These are phyloP conservation scores for Callosobruchus maculatus DNA, from an alignment of 2,888 invertebrate genomes.

Conservation along the genomic window DNA sequence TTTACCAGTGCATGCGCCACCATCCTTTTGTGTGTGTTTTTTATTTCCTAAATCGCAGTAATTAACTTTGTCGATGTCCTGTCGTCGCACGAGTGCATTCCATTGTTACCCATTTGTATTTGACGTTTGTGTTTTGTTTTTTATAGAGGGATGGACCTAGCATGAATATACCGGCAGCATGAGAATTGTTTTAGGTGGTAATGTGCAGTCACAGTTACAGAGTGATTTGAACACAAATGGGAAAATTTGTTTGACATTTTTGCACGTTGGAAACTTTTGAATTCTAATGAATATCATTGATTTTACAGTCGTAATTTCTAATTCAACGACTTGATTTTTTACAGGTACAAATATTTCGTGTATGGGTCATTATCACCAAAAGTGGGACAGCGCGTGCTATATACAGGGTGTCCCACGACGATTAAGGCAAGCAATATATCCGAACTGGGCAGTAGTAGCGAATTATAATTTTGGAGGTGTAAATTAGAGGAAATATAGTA, in stretches of 20 bases:
- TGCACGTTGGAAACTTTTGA: too few species aligned
- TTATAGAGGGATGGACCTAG: background rate
- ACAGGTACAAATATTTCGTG: too few species aligned
- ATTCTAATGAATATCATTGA: too few species aligned
- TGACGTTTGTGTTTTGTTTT: background rate
- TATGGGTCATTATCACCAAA: too few species aligned
- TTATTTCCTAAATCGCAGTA: constrained; percentile 1
- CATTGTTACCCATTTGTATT: constrained; percentile 2
- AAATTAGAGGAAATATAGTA: too few species aligned
- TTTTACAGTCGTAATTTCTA: too few species aligned
- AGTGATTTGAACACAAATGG: background rate
- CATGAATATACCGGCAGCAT: background rate
- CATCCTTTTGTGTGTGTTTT: background rate
- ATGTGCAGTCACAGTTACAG: background rate
- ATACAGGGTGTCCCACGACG: too few species aligned
- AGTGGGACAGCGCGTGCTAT: too few species aligned
- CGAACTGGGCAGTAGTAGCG: too few species aligned
- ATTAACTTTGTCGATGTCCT: constrained; percentile 7
- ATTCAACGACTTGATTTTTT: too few species aligned
- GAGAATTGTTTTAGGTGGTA: background rate
- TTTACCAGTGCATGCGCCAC: background rate
- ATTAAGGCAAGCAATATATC: too few species aligned
- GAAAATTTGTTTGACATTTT: background rate
- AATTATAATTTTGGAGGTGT: too few species aligned
- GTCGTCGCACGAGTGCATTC: constrained; percentile 3